A percentile compares a stretch with the other conserved stretches of the same genome.
Conservation (phyloP, 2,113 vertebrate genomes). For the Antigone vipio region DNA sequence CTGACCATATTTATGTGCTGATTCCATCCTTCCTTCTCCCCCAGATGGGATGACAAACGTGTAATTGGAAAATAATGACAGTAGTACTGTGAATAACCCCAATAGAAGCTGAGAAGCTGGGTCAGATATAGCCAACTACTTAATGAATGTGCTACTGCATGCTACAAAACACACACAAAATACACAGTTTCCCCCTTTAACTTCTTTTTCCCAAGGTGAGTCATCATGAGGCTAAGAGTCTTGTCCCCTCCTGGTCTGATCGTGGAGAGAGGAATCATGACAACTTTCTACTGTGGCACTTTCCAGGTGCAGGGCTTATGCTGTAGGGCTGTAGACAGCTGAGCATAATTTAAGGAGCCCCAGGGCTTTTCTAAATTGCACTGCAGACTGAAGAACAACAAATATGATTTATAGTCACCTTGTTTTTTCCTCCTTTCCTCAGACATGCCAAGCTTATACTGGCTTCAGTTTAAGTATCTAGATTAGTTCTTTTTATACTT, state of each 20-base stretch:
- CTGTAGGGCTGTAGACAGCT: not conserved
- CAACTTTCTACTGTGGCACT: not conserved
- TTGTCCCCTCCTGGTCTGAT: not conserved
- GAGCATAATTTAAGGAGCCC: not conserved
- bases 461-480: not conserved
- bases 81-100: not conserved
- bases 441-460: not conserved
- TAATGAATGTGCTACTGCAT: not conserved
- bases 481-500: not conserved
- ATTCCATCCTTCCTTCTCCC: not conserved
- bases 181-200: not conserved
- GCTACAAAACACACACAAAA: not conserved
- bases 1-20: not conserved
- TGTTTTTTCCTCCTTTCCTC: not conserved
- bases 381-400: not conserved
- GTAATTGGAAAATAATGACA: not conserved
- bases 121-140: not conserved
- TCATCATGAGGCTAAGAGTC: not conserved
- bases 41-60: not conserved
- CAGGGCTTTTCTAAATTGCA: not conserved
- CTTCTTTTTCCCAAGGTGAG: not conserved
- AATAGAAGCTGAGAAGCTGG: not conserved
- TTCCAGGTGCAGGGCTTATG: not conserved
- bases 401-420: not conserved
- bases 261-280: not conserved